These are phyloP conservation scores for Setipinna tenuifilis DNA, from an alignment of 2,797 vertebrate genomes.

Conservation along the genomic window DNA sequence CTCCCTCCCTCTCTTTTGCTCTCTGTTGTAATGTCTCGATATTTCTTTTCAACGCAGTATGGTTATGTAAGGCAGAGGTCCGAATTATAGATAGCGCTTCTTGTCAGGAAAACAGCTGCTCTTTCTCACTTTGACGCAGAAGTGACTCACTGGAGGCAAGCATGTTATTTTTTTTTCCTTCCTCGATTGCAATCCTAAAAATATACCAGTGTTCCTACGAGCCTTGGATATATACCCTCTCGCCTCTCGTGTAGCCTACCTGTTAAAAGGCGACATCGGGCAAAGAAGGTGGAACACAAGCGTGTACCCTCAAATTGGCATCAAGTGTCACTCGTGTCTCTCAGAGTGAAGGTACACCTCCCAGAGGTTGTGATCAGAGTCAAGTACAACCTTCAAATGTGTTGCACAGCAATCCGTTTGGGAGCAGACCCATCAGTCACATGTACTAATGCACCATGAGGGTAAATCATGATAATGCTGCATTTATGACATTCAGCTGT, in stretches of 20 bases:
- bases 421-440: background rate
- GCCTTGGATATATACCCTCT: slow-evolving; percentile 20
- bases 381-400: slow-evolving; percentile 21
- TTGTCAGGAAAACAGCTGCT: slow-evolving; percentile 12
- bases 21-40: background rate
- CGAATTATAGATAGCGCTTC: slow-evolving; percentile 2
- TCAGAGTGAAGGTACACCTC: background rate
- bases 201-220: slow-evolving; percentile 29
- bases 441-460: background rate
- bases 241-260: background rate
- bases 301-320: slow-evolving; percentile 30
- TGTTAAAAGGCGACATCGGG: slow-evolving; percentile 18
- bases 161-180: slow-evolving; percentile 25
- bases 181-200: slow-evolving; percentile 46
- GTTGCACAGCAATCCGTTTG: background rate
- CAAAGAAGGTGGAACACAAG: background rate
- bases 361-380: slow-evolving; percentile 17
- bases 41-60: background rate
- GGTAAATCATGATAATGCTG: background rate
- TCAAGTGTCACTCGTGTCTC: slow-evolving; percentile 2
- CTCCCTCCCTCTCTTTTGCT: no score
- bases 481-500: background rate
- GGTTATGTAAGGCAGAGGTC: background rate
- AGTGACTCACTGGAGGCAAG: slow-evolving; percentile 63
- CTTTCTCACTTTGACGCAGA: slow-evolving; percentile 60